Percentiles rank a stretch among this genome's conserved stretches.
phyloP scores from a whole-genome alignment of 2,888 invertebrate genomes.

The Torymus auratus region DNA sequence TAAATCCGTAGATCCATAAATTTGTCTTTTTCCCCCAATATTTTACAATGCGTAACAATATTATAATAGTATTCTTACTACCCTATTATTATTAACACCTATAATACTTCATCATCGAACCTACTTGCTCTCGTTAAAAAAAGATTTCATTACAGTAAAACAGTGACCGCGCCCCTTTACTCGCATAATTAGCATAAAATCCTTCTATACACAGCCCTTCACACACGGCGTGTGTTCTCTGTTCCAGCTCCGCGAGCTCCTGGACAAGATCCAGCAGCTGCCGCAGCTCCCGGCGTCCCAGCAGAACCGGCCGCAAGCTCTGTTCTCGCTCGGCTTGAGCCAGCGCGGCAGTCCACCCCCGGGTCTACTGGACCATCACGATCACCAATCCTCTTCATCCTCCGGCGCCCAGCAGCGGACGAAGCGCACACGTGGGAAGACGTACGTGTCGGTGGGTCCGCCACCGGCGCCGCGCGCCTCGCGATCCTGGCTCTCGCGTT shows the following conservation, averaged over 20 bases:
- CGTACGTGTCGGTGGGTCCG: conserved; percentile 77
- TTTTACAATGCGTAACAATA: no score
- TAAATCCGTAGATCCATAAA: no score
- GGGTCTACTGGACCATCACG: background rate
- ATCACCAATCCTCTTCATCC: conserved; percentile 3
- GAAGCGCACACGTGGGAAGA: conserved; percentile 74
- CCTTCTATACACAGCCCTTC: no score
- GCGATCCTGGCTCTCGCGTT: conserved; percentile 83
- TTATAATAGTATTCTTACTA: no score
- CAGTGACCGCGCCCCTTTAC: no score
- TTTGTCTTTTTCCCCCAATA: no score
- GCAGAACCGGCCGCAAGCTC: conserved; percentile 68
- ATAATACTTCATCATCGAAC: no score
- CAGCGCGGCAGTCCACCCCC: conserved; percentile 60
- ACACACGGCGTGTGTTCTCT: no score
- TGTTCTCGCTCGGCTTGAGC: conserved; percentile 63
- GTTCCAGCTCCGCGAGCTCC: conserved; percentile 80
- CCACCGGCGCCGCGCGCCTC: conserved; percentile 37
- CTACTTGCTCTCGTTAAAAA: no score
- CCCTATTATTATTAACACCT: no score
- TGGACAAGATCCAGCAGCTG: conserved; percentile 85
- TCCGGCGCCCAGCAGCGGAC: conserved; percentile 33
- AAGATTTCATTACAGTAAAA: no score
- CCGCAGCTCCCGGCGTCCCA: conserved; percentile 77
- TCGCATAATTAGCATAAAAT: no score